Conservation (phyloP, 64 coral and sea anemone genomes). For the Platygyra sinensis region DNA sequence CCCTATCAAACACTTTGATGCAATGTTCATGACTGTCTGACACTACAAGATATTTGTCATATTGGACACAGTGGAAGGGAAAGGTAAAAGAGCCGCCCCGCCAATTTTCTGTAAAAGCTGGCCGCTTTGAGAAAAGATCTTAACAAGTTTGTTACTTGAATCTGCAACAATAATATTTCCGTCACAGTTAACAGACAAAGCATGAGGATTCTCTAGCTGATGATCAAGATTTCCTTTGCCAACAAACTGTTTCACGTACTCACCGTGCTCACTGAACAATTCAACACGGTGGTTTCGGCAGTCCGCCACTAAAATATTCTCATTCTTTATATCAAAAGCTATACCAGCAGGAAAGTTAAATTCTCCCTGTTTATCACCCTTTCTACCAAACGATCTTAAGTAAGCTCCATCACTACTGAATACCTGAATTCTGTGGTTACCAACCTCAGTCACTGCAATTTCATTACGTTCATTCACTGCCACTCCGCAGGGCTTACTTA, state of each 20-base stretch:
- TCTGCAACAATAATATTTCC: conserved; percentile 18
- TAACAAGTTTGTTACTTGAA: neutral
- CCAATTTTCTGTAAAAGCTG: neutral
- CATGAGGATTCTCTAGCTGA: neutral
- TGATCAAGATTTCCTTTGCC: neutral
- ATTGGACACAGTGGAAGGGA: neutral
- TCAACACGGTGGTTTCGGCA: neutral
- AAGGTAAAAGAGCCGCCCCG: neutral
- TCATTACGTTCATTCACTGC: conserved; percentile 24
- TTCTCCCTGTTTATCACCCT: neutral
- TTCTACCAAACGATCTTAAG: neutral
- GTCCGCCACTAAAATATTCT: neutral
- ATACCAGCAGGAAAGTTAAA: neutral
- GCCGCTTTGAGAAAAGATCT: neutral
- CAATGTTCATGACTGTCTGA: neutral
- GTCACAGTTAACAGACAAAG: neutral
- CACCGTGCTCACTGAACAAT: neutral
- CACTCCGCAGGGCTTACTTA: neutral
- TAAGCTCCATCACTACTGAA: neutral
- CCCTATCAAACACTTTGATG: conserved; percentile 47
- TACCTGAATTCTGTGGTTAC: neutral
- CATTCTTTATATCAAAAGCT: neutral
- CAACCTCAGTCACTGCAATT: conserved; percentile 9
- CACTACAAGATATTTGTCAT: neutral
- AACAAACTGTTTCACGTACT: neutral